A percentile compares a stretch with the other conserved stretches of the same genome.
phyloP scores from a whole-genome alignment of 2,113 vertebrate species.

The Anhinga rufa region DNA sequence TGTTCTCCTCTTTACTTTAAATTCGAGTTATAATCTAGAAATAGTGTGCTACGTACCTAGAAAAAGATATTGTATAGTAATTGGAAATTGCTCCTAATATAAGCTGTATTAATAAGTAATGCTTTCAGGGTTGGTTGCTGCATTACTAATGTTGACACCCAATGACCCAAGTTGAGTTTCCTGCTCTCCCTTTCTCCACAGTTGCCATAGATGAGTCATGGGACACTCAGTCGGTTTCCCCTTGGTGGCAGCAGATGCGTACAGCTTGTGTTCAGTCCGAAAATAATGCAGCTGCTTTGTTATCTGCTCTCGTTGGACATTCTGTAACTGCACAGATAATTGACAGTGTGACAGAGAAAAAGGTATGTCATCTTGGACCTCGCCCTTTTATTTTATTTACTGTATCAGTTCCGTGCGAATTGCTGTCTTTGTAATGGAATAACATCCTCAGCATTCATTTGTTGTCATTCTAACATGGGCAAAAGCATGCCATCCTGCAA shows the following conservation, averaged over 20 bases:
- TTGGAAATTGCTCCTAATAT: background rate
- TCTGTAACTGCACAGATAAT: constrained; percentile 80
- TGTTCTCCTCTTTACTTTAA: background rate
- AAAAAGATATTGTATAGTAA: background rate
- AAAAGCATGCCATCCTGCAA: background rate
- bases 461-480: accelerated
- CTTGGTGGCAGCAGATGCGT: constrained; percentile 98
- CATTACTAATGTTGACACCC: background rate
- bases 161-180: accelerated
- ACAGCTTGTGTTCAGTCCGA: constrained; percentile 85
- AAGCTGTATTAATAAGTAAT: background rate
- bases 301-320: constrained; percentile 87
- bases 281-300: constrained; percentile 82
- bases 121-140: background rate
- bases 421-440: background rate
- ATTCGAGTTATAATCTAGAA: background rate
- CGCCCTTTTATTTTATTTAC: background rate
- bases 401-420: background rate
- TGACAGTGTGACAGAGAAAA: constrained; percentile 75
- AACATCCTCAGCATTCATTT: background rate
- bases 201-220: constrained; percentile 88
- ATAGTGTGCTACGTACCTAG: background rate
- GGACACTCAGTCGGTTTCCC: constrained; percentile 90
- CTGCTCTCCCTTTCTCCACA: background rate
- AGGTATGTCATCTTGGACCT: constrained; percentile 62